Conservation (phyloP, 2,888 invertebrate genomes). For the Melipona bicolor region DNA sequence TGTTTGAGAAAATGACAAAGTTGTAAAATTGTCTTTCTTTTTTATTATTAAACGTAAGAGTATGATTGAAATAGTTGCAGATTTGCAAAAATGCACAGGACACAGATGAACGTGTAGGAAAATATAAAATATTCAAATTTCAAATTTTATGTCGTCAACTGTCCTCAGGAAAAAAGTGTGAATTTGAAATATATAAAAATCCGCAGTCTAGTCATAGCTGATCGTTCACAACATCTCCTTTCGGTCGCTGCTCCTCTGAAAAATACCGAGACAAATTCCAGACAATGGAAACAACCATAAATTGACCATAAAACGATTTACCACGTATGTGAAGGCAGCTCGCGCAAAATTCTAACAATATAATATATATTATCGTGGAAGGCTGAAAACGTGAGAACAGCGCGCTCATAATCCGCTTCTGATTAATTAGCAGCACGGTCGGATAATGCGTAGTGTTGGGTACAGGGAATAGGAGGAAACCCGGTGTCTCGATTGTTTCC, state of each 20-base stretch:
- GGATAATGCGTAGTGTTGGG: slow-evolving; percentile 6
- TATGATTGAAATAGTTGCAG: too few relatives aligned
- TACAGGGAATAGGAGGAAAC: slow-evolving; percentile 25
- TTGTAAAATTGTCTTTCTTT: too few relatives aligned
- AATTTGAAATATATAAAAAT: too few relatives aligned
- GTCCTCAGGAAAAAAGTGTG: too few relatives aligned
- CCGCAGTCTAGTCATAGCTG: too few relatives aligned
- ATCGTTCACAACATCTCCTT: neutral
- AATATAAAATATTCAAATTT: too few relatives aligned
- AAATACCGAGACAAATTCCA: neutral
- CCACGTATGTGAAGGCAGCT: neutral
- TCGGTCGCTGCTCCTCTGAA: neutral
- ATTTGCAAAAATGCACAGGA: too few relatives aligned
- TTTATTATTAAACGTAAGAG: too few relatives aligned
- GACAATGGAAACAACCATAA: neutral
- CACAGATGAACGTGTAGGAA: too few relatives aligned
- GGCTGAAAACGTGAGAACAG: slow-evolving; percentile 24
- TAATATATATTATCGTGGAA: neutral
- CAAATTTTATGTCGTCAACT: too few relatives aligned
- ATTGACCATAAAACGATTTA: neutral
- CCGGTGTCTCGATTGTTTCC: slow-evolving; percentile 42
- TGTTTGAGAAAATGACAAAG: too few relatives aligned
- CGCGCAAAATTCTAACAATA: neutral
- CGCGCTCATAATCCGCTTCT: slow-evolving; percentile 9
- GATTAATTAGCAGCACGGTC: slow-evolving; percentile 31